These are phyloP conservation scores for Sebastes paucispinis DNA, from an alignment of 2,797 vertebrate species.

Conservation along the genomic window DNA sequence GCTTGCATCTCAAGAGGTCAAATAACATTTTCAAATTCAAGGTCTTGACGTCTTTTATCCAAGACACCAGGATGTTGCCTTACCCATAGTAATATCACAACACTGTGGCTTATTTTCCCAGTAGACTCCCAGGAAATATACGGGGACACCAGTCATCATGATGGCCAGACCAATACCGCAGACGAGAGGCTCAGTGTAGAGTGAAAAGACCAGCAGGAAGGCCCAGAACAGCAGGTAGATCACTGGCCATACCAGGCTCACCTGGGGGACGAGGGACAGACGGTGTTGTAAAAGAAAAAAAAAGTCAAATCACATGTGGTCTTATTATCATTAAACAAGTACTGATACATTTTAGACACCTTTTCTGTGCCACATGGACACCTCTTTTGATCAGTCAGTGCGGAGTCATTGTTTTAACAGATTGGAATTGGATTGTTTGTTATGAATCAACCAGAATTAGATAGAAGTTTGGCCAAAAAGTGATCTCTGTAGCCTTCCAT, in stretches of 20 bases:
- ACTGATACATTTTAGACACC: not conserved
- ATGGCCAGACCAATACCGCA: slow-evolving; percentile 89
- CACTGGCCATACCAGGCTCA: slow-evolving; percentile 87
- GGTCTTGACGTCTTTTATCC: not conserved
- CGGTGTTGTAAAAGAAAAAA: not conserved
- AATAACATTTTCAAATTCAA: not conserved
- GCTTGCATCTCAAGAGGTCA: not conserved
- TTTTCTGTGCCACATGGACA: not conserved
- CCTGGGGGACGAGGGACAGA: slow-evolving; percentile 58
- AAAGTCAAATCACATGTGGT: not conserved
- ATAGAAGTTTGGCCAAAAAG: not conserved
- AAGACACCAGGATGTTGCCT: not conserved
- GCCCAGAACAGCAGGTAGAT: slow-evolving; percentile 91
- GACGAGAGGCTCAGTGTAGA: slow-evolving; percentile 89
- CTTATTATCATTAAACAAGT: not conserved
- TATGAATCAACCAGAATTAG: not conserved
- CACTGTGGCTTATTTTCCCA: slow-evolving; percentile 89
- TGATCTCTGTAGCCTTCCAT: not conserved
- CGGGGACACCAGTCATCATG: slow-evolving; percentile 89
- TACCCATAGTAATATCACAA: slow-evolving; percentile 61
- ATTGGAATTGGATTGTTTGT: not conserved
- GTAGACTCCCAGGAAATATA: slow-evolving; percentile 89
- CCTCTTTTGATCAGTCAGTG: not conserved
- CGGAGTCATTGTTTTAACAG: not conserved
- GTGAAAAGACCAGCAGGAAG: slow-evolving; percentile 88